Conservation (phyloP, 2,113 vertebrate genomes). For the Macrotis lagotis region DNA sequence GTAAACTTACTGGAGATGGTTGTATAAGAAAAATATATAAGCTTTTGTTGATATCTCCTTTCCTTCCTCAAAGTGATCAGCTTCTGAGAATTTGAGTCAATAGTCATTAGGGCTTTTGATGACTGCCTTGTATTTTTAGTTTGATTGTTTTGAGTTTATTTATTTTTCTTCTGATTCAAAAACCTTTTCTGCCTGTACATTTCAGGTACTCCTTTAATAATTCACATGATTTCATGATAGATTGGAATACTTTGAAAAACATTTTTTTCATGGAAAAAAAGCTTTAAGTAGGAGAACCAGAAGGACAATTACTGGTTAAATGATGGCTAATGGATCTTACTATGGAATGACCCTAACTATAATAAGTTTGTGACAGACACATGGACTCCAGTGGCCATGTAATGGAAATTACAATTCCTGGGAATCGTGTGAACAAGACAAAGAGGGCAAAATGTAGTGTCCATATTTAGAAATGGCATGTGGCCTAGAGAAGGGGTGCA, state of each 20-base stretch:
- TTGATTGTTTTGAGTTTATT: slow-evolving; percentile 23
- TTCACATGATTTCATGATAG: slow-evolving; percentile 38
- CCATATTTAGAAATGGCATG: neutral
- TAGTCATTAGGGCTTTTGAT: slow-evolving; percentile 32
- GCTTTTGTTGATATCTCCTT: neutral
- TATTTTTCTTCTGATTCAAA: slow-evolving; percentile 21
- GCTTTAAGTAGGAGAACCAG: slow-evolving; percentile 44
- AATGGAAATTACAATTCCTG: slow-evolving; percentile 6
- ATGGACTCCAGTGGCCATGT: slow-evolving; percentile 24
- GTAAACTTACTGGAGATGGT: neutral
- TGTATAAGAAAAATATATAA: neutral
- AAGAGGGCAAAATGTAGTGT: slow-evolving; percentile 11
- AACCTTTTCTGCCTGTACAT: neutral
- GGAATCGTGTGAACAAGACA: slow-evolving; percentile 46
- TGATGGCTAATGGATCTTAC: slow-evolving; percentile 39
- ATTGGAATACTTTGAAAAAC: slow-evolving; percentile 5
- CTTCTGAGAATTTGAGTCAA: slow-evolving; percentile 32
- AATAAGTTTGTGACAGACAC: slow-evolving; percentile 43
- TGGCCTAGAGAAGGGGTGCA: neutral
- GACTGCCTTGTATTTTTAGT: slow-evolving; percentile 26
- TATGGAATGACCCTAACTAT: slow-evolving; percentile 39
- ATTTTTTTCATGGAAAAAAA: slow-evolving; percentile 44
- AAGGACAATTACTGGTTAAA: slow-evolving; percentile 49
- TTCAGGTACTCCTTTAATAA: slow-evolving; percentile 43
- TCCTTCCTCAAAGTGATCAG: neutral